Conservation (phyloP, 2,888 invertebrate species). For the Brachycybe producta region DNA sequence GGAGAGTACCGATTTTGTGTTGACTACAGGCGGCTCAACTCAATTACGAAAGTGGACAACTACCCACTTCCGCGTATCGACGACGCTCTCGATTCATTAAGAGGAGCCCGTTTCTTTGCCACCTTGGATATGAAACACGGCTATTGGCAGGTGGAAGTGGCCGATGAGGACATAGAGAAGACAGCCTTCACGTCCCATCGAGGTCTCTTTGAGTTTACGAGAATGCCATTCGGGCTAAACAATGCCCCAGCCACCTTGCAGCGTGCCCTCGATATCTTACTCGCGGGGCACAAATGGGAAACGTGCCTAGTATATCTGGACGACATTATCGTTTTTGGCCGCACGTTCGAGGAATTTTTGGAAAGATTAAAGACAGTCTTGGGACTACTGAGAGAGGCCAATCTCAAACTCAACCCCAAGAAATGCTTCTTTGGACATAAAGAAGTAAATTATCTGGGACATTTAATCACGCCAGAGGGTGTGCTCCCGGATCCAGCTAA, state of each 20-base stretch:
- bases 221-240: slow-evolving; percentile 4
- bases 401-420: background rate
- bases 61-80: too few relatives aligned
- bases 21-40: too few relatives aligned
- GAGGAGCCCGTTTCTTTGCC: too few relatives aligned
- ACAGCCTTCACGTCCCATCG: too few relatives aligned
- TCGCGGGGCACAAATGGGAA: slow-evolving; percentile 17
- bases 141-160: too few relatives aligned
- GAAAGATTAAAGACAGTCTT: background rate
- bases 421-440: background rate
- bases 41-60: too few relatives aligned
- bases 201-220: slow-evolving; percentile 5
- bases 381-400: background rate
- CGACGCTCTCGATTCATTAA: too few relatives aligned
- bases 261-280: slow-evolving; percentile 17
- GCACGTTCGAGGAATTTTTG: background rate
- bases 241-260: slow-evolving; percentile 1
- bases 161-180: too few relatives aligned
- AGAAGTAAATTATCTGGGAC: background rate
- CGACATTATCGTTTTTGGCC: background rate
- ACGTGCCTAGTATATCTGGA: background rate
- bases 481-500: background rate
- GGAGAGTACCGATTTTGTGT: too few relatives aligned
- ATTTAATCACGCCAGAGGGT: background rate
- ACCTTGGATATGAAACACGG: too few relatives aligned